These are phyloP conservation scores for Prionailurus bengalensis DNA, from an alignment of 2,113 vertebrate species.

Conservation along the genomic window DNA sequence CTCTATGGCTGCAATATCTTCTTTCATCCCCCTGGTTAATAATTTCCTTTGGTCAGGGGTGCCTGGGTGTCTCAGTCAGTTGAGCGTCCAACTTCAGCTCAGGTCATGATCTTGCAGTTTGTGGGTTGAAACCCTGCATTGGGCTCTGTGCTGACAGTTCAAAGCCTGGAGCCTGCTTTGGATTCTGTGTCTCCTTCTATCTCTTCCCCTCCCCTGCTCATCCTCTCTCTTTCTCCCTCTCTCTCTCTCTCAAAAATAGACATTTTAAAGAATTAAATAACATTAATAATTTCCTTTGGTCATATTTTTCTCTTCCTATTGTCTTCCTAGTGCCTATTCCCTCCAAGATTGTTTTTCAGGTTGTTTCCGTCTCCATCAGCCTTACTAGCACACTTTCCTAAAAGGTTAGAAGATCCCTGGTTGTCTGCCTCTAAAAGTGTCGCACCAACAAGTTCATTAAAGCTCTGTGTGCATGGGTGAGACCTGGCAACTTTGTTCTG, in stretches of 20 bases:
- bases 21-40: neutral
- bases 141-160: no score
- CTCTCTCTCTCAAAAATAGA: no score
- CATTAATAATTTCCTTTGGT: conserved; percentile 11
- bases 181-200: no score
- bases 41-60: neutral
- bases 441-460: neutral
- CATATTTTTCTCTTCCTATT: conserved; percentile 18
- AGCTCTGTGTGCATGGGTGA: neutral
- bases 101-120: no score
- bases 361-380: neutral
- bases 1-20: neutral
- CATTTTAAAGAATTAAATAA: no score
- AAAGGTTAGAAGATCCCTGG: neutral
- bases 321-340: neutral
- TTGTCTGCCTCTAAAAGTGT: neutral
- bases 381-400: neutral
- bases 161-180: no score
- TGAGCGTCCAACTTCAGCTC: no score
- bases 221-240: no score
- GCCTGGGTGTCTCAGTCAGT: no score
- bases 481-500: neutral
- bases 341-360: neutral
- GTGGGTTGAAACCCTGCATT: no score
- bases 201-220: no score